Evolutionary conservation across 2,113 vertebrate genomes (phyloP).

Genomic region (Oriolus oriolus): DNA sequence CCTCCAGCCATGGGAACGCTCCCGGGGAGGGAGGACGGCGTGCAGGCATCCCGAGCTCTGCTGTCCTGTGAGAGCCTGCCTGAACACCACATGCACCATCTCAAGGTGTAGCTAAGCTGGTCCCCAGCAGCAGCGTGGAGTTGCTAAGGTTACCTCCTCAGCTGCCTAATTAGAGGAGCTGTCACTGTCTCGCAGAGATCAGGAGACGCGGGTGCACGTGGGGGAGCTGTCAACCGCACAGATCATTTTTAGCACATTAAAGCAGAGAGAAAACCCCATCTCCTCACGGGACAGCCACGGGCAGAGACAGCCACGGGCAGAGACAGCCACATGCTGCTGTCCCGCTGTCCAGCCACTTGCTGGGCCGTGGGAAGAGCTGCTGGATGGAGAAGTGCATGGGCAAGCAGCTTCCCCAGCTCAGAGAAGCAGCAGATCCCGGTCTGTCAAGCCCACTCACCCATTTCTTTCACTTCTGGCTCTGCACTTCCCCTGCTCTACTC

Average conservation of each 20-base stretch:
- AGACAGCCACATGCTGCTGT: neutral
- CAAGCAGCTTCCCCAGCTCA: neutral
- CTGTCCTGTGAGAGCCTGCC: neutral
- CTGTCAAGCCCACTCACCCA: accelerated
- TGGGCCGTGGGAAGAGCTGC: accelerated
- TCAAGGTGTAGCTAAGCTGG: neutral
- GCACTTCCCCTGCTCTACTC: neutral
- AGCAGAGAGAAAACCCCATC: neutral
- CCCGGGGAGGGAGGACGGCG: accelerated
- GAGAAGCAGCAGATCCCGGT: neutral
- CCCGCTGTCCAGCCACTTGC: accelerated
- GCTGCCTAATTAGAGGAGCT: constrained; percentile 62
- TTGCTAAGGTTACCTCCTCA: constrained; percentile 73
- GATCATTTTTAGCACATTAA: neutral
- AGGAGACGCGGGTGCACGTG: neutral
- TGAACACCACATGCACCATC: neutral
- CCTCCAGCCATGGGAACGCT: accelerated
- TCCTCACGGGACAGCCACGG: neutral
- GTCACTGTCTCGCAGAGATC: constrained; percentile 41
- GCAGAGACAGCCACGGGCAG: neutral
- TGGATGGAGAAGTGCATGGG: accelerated
- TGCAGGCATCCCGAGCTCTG: neutral
- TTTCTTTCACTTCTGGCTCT: neutral
- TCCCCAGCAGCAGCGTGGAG: constrained; percentile 10
- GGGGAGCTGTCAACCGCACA: neutral